These are phyloP conservation scores for Melinaea menophilus DNA, from an alignment of 2,888 invertebrate genomes.

Conservation along the genomic window DNA sequence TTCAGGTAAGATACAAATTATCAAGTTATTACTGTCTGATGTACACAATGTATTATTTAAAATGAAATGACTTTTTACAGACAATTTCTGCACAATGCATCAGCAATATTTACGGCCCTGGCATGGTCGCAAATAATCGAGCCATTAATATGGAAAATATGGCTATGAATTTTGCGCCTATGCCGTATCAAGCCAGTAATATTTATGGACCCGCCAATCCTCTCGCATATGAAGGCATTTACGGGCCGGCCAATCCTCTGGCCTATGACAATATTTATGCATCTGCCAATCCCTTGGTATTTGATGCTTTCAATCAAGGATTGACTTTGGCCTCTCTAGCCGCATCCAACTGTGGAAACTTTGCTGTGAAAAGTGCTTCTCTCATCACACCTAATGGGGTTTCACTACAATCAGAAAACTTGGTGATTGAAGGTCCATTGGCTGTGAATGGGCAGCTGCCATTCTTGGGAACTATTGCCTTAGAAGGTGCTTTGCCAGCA, in stretches of 20 bases:
- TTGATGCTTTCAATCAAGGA: constrained; percentile 11
- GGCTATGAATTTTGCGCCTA: constrained; percentile 4
- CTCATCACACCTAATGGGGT: constrained; percentile 34
- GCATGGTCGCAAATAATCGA: constrained; percentile 8
- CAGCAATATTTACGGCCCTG: constrained; percentile 9
- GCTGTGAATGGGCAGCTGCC: constrained; percentile 26
- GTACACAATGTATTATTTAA: background rate
- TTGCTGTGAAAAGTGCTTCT: constrained; percentile 37
- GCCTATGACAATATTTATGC: constrained; percentile 2
- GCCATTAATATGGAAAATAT: constrained; percentile 3
- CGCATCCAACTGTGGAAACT: constrained; percentile 27
- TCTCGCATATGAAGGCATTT: constrained; percentile 9
- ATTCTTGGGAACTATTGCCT: constrained; percentile 44
- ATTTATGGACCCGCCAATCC: constrained; percentile 11
- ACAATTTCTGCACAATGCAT: constrained; percentile 13
- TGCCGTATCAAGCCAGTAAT: constrained; percentile 3
- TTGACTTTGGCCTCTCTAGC: constrained; percentile 12
- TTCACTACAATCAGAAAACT: constrained; percentile 41
- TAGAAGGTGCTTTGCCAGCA: constrained; percentile 41
- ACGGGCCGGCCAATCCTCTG: background rate
- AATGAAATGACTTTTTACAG: constrained; percentile 8
- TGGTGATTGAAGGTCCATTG: constrained; percentile 32
- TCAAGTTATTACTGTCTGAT: background rate
- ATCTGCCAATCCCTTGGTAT: constrained; percentile 11
- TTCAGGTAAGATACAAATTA: constrained; percentile 13